Conservation (phyloP, 2,888 invertebrate genomes). For the Archaeoteleia sp. region DNA sequence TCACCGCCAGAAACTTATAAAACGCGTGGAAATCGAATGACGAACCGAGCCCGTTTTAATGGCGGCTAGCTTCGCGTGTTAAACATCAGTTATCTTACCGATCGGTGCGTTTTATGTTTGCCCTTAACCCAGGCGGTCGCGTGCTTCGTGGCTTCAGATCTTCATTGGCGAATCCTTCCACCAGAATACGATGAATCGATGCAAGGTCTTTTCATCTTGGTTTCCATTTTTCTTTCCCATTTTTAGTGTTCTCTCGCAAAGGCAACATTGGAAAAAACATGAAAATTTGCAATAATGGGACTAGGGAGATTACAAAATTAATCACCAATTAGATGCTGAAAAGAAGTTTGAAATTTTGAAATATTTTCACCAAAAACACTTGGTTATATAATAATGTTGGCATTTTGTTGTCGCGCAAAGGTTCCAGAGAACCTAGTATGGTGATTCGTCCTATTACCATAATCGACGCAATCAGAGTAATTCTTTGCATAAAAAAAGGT, state of each 20-base stretch:
- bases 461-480: conserved; percentile 3
- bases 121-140: conserved; percentile 67
- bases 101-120: conserved; percentile 70
- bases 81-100: conserved; percentile 69
- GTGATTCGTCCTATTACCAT: conserved; percentile 8
- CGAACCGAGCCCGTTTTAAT: conserved; percentile 61
- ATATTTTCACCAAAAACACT: too few species aligned
- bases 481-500: not conserved
- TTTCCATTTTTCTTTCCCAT: too few species aligned
- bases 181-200: conserved; percentile 17
- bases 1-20: conserved; percentile 43
- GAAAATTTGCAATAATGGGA: too few species aligned
- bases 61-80: conserved; percentile 69
- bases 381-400: too few species aligned
- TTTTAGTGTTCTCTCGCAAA: too few species aligned
- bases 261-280: too few species aligned
- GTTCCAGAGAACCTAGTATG: not conserved
- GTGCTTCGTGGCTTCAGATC: conserved; percentile 65
- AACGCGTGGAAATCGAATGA: conserved; percentile 65
- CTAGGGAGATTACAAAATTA: too few species aligned
- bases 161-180: conserved; percentile 63
- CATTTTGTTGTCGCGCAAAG: not conserved
- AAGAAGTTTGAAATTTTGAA: too few species aligned
- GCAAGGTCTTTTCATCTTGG: too few species aligned
- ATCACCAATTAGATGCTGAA: too few species aligned